A percentile compares a stretch with the other conserved stretches of the same genome.
These are phyloP conservation scores for Steromphala cineraria DNA, from an alignment of 2,888 invertebrate genomes.

Conservation along the genomic window DNA sequence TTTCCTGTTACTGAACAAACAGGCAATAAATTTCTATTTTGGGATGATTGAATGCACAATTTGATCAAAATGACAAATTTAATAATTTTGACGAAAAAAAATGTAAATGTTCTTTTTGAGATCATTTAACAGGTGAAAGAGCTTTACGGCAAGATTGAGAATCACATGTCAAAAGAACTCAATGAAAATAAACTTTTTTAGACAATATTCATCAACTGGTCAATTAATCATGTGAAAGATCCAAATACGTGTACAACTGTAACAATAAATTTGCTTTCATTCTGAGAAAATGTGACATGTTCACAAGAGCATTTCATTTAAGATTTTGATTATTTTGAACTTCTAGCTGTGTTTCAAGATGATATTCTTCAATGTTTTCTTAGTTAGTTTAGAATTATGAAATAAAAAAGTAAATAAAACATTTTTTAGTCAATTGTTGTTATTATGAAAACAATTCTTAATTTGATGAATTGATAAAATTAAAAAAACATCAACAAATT, in stretches of 20 bases:
- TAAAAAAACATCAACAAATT: no score
- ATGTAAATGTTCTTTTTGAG: background rate
- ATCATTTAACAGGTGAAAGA: background rate
- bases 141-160: background rate
- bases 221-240: background rate
- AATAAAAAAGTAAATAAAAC: no score
- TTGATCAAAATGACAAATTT: background rate
- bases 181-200: background rate
- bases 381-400: no score
- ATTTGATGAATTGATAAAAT: no score
- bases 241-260: background rate
- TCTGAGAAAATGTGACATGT: background rate
- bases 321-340: no score
- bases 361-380: no score
- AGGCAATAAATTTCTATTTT: background rate
- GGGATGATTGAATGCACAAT: background rate
- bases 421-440: no score
- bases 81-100: background rate
- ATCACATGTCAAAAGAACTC: background rate
- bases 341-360: no score
- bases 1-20: background rate
- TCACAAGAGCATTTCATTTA: no score
- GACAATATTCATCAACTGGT: background rate
- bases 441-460: no score
- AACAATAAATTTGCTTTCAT: background rate